These are phyloP conservation scores for Sebastes dallii DNA, from an alignment of 2,797 vertebrate genomes.

Conservation along the genomic window DNA sequence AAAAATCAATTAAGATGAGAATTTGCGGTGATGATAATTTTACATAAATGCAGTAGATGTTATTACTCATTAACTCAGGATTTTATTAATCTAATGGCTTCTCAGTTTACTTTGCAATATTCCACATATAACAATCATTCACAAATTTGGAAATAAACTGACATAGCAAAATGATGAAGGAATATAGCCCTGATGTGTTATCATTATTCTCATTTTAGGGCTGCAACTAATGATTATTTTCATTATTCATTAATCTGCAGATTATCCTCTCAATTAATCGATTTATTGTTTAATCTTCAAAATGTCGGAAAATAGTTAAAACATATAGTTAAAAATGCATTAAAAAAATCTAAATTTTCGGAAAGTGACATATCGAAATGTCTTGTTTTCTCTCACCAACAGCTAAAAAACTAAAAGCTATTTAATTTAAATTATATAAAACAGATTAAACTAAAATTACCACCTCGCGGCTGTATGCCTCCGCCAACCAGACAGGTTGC, in stretches of 20 bases:
- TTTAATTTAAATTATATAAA: neutral
- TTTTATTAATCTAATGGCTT: neutral
- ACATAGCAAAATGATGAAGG: neutral
- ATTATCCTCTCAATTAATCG: neutral
- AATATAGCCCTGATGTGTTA: neutral
- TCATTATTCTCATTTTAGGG: neutral
- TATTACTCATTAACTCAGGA: neutral
- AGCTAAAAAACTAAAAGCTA: neutral
- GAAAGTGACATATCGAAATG: neutral
- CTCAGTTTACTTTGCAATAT: neutral
- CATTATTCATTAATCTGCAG: neutral
- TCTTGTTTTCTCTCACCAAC: neutral
- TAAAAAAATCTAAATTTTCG: neutral
- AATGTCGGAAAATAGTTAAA: neutral
- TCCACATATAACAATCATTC: neutral
- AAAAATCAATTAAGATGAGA: neutral
- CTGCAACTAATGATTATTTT: neutral
- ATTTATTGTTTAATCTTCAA: neutral
- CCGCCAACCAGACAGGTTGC: neutral
- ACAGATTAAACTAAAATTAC: neutral
- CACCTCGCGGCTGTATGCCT: neutral
- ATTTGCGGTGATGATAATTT: neutral
- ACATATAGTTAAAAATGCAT: too few species aligned
- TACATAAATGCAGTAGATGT: neutral
- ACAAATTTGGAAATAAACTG: neutral